These are phyloP conservation scores for Indicator indicator DNA, from an alignment of 2,113 vertebrate genomes.

Conservation along the genomic window DNA sequence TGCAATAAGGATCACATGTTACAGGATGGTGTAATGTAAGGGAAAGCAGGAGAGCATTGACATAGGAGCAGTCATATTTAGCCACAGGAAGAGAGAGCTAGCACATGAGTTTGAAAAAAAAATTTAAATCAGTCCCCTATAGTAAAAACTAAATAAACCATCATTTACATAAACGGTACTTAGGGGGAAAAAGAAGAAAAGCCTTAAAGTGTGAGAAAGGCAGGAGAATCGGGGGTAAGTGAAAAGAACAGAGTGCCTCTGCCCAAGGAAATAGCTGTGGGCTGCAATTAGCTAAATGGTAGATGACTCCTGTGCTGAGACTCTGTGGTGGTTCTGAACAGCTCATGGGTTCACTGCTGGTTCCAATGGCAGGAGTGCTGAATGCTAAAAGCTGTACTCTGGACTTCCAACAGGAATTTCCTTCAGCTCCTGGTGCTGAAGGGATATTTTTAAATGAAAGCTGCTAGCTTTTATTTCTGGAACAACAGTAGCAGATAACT, in stretches of 20 bases:
- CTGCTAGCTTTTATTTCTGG: conserved; percentile 23
- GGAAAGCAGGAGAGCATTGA: neutral
- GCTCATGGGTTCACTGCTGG: neutral
- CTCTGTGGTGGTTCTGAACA: neutral
- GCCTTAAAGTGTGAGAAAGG: conserved; percentile 5
- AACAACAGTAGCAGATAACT: neutral
- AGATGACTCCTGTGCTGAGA: neutral
- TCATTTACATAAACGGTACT: conserved; percentile 7
- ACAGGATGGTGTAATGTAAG: neutral
- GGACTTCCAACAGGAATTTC: conserved; percentile 4
- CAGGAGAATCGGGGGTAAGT: neutral
- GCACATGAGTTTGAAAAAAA: neutral
- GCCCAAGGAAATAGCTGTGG: neutral
- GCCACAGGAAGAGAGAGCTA: neutral
- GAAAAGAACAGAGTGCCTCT: neutral
- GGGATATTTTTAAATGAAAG: conserved; percentile 23
- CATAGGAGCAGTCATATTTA: neutral
- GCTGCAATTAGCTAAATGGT: conserved; percentile 31
- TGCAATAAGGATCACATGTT: neutral
- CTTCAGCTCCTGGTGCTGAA: conserved; percentile 18
- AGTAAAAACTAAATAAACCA: neutral
- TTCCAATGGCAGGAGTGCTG: neutral
- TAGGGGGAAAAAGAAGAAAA: neutral
- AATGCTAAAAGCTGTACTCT: conserved; percentile 4
- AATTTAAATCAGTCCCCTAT: neutral